Evolutionary conservation across 2,113 vertebrate genomes (phyloP).

Genomic region (Siniperca knerii): DNA sequence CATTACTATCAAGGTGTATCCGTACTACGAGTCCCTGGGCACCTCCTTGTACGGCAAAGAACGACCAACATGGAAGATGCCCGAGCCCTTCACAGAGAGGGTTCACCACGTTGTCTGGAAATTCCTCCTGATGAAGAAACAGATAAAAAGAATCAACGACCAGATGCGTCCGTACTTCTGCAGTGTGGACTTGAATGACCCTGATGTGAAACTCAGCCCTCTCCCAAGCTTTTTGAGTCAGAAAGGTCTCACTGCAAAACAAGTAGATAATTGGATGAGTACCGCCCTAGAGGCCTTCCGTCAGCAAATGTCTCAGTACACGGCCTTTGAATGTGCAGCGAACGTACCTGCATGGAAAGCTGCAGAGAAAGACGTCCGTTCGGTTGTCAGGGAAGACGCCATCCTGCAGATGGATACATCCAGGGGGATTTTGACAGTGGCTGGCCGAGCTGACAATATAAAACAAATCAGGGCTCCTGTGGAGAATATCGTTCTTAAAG

Average conservation of each 20-base stretch:
- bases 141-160: conserved; percentile 75
- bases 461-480: conserved; percentile 66
- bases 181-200: conserved; percentile 70
- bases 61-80: conserved; percentile 84
- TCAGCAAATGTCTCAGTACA: conserved; percentile 77
- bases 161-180: conserved; percentile 85
- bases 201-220: conserved; percentile 81
- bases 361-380: conserved; percentile 68
- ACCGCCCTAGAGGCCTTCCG: conserved; percentile 70
- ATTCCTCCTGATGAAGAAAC: conserved; percentile 80
- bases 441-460: conserved; percentile 81
- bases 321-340: conserved; percentile 49
- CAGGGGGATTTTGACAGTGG: conserved; percentile 75
- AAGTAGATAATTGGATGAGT: conserved; percentile 82
- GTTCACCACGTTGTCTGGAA: conserved; percentile 80
- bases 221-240: conserved; percentile 78
- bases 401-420: conserved; percentile 61
- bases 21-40: conserved; percentile 84
- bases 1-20: conserved; percentile 84
- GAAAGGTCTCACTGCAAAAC: conserved; percentile 57
- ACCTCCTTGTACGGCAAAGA: conserved; percentile 87
- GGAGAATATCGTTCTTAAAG: conserved; percentile 65
- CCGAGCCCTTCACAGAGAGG: conserved; percentile 81
- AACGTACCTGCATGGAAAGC: conserved; percentile 78
- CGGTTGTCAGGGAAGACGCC: conserved; percentile 59